These are phyloP conservation scores for Saxicola maurus DNA, from an alignment of 2,797 vertebrate genomes.

Conservation along the genomic window DNA sequence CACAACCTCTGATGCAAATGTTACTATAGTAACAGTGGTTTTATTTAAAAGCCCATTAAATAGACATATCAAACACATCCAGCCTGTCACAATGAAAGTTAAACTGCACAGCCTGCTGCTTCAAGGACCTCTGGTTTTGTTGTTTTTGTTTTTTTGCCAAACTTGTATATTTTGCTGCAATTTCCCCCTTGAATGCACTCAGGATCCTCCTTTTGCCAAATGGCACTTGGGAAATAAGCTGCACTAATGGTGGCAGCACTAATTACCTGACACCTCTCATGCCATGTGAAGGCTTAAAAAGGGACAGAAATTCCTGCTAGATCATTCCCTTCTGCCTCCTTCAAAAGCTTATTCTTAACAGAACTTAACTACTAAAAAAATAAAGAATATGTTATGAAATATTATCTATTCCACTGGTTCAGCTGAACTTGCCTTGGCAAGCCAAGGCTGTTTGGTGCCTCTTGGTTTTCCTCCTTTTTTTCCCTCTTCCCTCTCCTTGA, in stretches of 20 bases:
- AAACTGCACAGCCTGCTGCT: neutral
- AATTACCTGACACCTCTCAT: neutral
- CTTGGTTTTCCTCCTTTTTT: neutral
- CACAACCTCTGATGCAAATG: conserved; percentile 55
- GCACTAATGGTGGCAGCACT: neutral
- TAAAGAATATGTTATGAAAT: neutral
- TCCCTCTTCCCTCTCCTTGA: neutral
- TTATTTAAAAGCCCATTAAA: conserved; percentile 54
- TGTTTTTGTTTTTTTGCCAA: neutral
- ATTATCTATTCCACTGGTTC: neutral
- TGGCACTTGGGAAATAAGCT: neutral
- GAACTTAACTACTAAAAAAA: neutral
- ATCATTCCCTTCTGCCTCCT: neutral
- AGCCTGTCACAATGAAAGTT: conserved; percentile 14
- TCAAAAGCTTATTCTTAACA: neutral
- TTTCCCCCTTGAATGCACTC: neutral
- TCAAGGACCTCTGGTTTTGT: neutral
- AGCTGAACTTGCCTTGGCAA: neutral
- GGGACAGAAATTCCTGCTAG: neutral
- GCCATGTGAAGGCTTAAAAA: neutral
- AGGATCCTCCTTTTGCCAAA: neutral
- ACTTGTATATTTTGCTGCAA: neutral
- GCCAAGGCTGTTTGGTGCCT: fast-evolving
- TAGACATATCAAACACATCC: conserved; percentile 6
- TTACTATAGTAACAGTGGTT: conserved; percentile 60